Evolutionary conservation across 2,888 invertebrate genomes (phyloP).

Genomic region (Colletes collaris): DNA sequence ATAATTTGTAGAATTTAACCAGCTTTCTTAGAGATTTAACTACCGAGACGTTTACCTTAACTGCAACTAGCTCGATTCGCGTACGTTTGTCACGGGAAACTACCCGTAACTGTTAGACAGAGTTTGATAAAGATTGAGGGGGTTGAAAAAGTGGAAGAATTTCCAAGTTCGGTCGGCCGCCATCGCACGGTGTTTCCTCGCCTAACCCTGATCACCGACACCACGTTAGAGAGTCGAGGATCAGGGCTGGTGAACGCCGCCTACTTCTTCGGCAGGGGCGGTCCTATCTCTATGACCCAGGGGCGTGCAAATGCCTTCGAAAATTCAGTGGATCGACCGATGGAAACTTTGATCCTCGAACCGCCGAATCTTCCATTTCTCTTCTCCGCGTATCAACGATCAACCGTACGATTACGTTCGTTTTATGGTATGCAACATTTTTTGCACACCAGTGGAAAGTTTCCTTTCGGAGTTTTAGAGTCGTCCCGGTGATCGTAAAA

Average conservation of each 20-base stretch:
- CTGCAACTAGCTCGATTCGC: neutral
- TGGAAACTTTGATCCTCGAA: neutral
- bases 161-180: slow-evolving; percentile 64
- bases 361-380: neutral
- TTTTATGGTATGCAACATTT: neutral
- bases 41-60: too few relatives aligned
- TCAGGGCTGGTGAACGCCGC: slow-evolving; percentile 74
- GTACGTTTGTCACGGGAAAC: slow-evolving; percentile 37
- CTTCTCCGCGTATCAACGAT: neutral
- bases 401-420: neutral
- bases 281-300: slow-evolving; percentile 79
- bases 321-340: slow-evolving; percentile 60
- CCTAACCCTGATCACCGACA: slow-evolving; percentile 70
- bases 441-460: slow-evolving; percentile 10
- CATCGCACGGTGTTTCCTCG: slow-evolving; percentile 73
- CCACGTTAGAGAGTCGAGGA: slow-evolving; percentile 72
- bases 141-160: slow-evolving; percentile 60
- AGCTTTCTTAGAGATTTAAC: too few relatives aligned
- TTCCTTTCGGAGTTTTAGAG: slow-evolving; percentile 1
- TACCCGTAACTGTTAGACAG: slow-evolving; percentile 14
- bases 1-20: too few relatives aligned
- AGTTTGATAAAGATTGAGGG: slow-evolving; percentile 40
- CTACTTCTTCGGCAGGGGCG: slow-evolving; percentile 78
- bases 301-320: slow-evolving; percentile 69
- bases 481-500: neutral